Percentiles rank a stretch among this genome's conserved stretches.
These are phyloP conservation scores for Cygnus buccinator DNA, from an alignment of 2,113 vertebrate genomes.

Conservation along the genomic window DNA sequence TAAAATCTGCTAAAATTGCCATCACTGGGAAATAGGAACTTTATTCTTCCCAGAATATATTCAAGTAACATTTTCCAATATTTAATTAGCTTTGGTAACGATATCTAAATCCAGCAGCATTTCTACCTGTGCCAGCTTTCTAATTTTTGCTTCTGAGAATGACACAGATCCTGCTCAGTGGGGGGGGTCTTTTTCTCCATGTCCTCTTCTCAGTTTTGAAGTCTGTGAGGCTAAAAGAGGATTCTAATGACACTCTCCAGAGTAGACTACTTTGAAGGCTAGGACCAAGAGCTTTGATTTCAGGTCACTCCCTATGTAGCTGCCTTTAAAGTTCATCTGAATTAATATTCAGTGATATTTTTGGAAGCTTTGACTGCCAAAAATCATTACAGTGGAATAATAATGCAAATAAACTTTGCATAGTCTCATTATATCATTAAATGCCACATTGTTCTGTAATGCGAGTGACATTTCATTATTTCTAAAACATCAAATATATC, in stretches of 20 bases:
- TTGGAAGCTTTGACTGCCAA: constrained; percentile 70
- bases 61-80: neutral
- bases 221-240: neutral
- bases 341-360: constrained; percentile 75
- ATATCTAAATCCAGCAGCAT: neutral
- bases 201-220: neutral
- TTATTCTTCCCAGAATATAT: neutral
- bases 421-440: constrained; percentile 77
- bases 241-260: constrained; percentile 40
- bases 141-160: neutral
- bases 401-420: constrained; percentile 71
- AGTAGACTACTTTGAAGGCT: constrained; percentile 50
- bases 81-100: neutral
- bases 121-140: neutral
- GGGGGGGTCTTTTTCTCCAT: neutral
- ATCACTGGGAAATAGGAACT: neutral
- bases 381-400: constrained; percentile 62
- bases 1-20: neutral
- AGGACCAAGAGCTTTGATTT: constrained; percentile 63
- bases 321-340: constrained; percentile 77
- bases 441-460: constrained; percentile 74
- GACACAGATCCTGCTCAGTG: neutral
- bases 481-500: constrained; percentile 45
- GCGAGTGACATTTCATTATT: constrained; percentile 77
- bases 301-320: constrained; percentile 58